Evolutionary conservation across 2,797 vertebrate genomes (phyloP).

Genomic region (Pachyuromys duprasi): DNA sequence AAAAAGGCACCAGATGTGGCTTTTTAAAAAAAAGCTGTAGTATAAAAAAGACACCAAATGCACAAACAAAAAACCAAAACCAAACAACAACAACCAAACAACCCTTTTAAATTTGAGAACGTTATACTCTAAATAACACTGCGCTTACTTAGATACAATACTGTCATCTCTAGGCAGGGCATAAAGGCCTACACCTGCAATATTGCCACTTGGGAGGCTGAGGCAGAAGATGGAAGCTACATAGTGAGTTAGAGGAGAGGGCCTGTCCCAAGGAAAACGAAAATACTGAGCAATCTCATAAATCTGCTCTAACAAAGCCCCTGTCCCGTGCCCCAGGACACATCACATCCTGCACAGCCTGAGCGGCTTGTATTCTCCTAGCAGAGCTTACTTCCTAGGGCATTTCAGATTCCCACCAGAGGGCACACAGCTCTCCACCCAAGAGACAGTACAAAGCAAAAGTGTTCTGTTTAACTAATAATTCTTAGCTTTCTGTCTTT

Average conservation of each 20-base stretch:
- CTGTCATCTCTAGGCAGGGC: not conserved
- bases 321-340: not conserved
- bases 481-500: not conserved
- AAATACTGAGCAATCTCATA: not conserved
- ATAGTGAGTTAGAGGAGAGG: not conserved
- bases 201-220: not conserved
- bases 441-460: not conserved
- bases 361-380: not conserved
- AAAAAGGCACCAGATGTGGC: slow-evolving; percentile 23
- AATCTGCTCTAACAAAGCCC: not conserved
- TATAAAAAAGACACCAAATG: slow-evolving; percentile 34
- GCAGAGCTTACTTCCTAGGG: not conserved
- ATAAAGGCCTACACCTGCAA: too few species aligned
- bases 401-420: not conserved
- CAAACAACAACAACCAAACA: too few species aligned
- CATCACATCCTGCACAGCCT: not conserved
- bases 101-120: slow-evolving; percentile 30
- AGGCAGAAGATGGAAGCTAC: not conserved
- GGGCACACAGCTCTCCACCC: not conserved
- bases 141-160: not conserved
- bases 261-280: not conserved
- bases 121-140: slow-evolving; percentile 35
- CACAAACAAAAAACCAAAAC: slow-evolving; percentile 1
- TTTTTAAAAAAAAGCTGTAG: not conserved
- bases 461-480: not conserved